phyloP scores from a whole-genome alignment of 1,140 invertebrate genomes.

The Temnothorax longispinosus region DNA sequence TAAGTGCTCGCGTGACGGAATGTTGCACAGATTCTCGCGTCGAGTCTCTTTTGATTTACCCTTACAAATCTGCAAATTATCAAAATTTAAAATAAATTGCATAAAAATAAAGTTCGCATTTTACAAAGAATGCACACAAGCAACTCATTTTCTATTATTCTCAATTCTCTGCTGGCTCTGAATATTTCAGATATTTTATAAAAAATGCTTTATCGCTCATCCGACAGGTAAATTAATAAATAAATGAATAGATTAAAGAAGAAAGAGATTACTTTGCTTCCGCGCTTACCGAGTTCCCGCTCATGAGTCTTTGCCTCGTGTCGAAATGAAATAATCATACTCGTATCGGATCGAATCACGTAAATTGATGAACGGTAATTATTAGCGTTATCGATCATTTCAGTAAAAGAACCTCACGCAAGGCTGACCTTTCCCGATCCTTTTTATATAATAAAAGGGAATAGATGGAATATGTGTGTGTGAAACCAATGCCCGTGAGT shows the following conservation, averaged over 20 bases:
- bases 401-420: too few relatives aligned
- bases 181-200: not conserved
- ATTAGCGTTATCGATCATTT: not conserved
- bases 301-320: not conserved
- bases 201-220: not conserved
- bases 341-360: not conserved
- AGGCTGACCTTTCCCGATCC: not conserved
- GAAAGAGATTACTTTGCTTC: not conserved
- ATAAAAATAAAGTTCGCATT: not conserved
- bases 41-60: not conserved
- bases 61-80: not conserved
- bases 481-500: not conserved
- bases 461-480: too few relatives aligned
- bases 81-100: not conserved
- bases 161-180: not conserved
- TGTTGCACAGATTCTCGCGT: not conserved
- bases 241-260: not conserved
- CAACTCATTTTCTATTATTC: not conserved
- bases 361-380: not conserved
- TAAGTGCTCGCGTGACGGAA: not conserved
- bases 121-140: not conserved
- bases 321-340: constrained; percentile 12
- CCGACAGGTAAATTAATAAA: constrained; percentile 5
- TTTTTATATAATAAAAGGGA: not conserved
- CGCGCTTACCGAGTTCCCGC: not conserved